Evolutionary conservation across 2,888 invertebrate genomes (phyloP).

Genomic region (Emmelina monodactyla): DNA sequence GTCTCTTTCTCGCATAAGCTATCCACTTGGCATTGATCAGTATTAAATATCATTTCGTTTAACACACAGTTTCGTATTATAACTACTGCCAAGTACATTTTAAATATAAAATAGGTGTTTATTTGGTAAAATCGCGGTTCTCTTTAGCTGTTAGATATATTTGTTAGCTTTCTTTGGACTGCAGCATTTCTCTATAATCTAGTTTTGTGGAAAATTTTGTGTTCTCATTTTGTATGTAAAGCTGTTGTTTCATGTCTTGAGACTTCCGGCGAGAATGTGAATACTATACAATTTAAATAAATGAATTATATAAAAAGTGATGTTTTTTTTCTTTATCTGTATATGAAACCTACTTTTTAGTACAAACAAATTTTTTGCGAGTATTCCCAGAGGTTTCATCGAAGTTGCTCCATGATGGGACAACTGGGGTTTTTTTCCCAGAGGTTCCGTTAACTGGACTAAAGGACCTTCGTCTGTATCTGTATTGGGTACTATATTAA

Average conservation of each 20-base stretch:
- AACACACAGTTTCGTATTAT: conserved; percentile 16
- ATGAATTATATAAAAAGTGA: conserved; percentile 60
- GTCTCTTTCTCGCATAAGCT: conserved; percentile 21
- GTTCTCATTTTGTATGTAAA: conserved; percentile 61
- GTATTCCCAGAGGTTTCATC: no score
- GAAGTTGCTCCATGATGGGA: no score
- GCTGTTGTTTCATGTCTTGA: conserved; percentile 53
- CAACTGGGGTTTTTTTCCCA: no score
- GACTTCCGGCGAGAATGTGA: conserved; percentile 60
- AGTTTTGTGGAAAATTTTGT: conserved; percentile 54
- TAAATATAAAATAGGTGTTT: conserved; percentile 17
- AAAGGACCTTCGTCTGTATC: no score
- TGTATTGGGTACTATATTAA: no score
- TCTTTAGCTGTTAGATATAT: conserved; percentile 21
- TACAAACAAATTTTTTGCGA: no score
- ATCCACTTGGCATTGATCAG: conserved; percentile 50
- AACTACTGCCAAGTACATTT: conserved; percentile 38
- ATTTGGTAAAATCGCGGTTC: conserved; percentile 19
- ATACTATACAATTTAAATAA: conserved; percentile 65
- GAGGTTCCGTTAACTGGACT: no score
- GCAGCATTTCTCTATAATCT: conserved; percentile 57
- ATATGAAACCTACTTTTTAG: no score
- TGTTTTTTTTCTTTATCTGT: conserved; percentile 21
- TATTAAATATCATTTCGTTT: conserved; percentile 32
- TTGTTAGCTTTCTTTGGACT: conserved; percentile 46